Conservation (phyloP, 2,888 invertebrate species). For the Noctuana brunneofusca region DNA sequence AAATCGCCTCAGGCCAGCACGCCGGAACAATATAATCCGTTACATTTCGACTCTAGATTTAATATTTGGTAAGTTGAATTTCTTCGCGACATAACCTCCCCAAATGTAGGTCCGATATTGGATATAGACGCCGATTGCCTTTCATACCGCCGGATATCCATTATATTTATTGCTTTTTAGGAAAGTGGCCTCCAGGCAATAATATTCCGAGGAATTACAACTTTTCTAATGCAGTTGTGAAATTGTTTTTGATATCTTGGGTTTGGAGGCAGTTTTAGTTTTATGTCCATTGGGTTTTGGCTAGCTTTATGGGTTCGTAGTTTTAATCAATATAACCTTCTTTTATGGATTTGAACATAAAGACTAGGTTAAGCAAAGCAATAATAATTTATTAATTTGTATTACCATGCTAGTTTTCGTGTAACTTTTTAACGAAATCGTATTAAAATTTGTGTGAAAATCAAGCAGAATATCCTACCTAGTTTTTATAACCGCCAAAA, state of each 20-base stretch:
- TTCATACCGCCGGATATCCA: slow-evolving; percentile 64
- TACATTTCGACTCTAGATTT: slow-evolving; percentile 18
- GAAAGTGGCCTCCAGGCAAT: slow-evolving; percentile 62
- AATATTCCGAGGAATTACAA: slow-evolving; percentile 58
- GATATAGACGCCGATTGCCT: slow-evolving; percentile 60
- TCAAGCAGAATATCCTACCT: too few species aligned
- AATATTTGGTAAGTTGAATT: slow-evolving; percentile 30
- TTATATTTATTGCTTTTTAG: slow-evolving; percentile 74
- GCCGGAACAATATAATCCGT: slow-evolving; percentile 31
- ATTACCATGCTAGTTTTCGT: too few species aligned
- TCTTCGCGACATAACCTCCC: slow-evolving; percentile 17
- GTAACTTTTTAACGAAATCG: too few species aligned
- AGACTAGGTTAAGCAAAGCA: not conserved
- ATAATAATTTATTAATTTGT: too few species aligned
- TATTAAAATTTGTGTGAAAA: too few species aligned
- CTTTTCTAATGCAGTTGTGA: slow-evolving; percentile 38
- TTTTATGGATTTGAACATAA: not conserved
- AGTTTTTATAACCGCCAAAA: slow-evolving; percentile 19
- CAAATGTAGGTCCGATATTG: slow-evolving; percentile 46
- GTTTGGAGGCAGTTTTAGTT: slow-evolving; percentile 5
- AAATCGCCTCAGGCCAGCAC: slow-evolving; percentile 29
- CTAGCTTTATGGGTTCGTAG: not conserved
- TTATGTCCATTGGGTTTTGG: slow-evolving; percentile 20
- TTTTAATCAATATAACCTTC: too few species aligned
- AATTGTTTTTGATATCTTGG: slow-evolving; percentile 39